Evolutionary conservation across 2,113 vertebrate species (phyloP).

Genomic region (Entosphenus tridentatus): DNA sequence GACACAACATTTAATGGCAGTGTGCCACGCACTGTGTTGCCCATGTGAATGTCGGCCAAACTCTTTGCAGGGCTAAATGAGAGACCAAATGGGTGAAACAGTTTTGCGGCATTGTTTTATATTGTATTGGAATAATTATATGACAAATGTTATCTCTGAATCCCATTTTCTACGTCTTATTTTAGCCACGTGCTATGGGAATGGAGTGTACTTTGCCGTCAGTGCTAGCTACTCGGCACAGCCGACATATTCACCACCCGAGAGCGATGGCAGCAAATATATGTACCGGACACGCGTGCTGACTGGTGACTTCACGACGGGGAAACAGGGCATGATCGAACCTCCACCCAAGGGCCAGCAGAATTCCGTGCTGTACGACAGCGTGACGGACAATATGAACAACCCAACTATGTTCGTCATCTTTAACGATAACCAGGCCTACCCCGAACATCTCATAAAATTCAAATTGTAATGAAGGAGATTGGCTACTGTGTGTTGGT

Average conservation of each 20-base stretch:
- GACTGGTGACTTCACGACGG: conserved; percentile 17
- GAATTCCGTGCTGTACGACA: conserved; percentile 17
- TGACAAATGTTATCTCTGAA: too few species aligned
- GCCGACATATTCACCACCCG: conserved; percentile 12
- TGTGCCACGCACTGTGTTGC: too few species aligned
- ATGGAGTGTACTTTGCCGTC: conserved; percentile 25
- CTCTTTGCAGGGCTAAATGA: too few species aligned
- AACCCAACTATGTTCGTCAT: conserved; percentile 24
- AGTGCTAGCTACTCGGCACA: conserved; percentile 18
- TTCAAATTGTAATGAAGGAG: conserved; percentile 12
- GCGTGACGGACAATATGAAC: conserved; percentile 15
- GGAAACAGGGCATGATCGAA: conserved; percentile 11
- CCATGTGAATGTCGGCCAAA: too few species aligned
- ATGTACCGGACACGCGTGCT: conserved; percentile 26
- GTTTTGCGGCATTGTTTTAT: too few species aligned
- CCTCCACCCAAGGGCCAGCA: conserved; percentile 13
- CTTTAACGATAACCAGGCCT: conserved; percentile 28
- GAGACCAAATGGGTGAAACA: too few species aligned
- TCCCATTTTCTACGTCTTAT: background rate
- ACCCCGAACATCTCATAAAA: conserved; percentile 28
- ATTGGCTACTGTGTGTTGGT: too few species aligned
- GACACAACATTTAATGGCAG: too few species aligned
- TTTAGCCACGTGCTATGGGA: conserved; percentile 15
- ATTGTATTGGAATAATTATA: too few species aligned
- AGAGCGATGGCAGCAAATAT: conserved; percentile 15